Evolutionary conservation across 2,113 vertebrate genomes (phyloP).

Genomic region (Brachyhypopomus occidentalis): DNA sequence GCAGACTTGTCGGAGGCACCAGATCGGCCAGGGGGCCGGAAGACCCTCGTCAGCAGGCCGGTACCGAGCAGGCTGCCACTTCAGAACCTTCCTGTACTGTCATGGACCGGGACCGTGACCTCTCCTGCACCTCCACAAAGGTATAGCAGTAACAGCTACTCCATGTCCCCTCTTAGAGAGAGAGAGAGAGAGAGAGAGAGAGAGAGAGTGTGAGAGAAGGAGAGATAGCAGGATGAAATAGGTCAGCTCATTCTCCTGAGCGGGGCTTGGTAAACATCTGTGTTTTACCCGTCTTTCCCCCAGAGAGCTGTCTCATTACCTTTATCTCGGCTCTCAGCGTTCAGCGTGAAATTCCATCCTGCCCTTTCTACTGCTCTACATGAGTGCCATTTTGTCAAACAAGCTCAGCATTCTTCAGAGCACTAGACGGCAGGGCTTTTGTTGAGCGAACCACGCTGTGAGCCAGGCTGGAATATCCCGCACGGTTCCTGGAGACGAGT

Average conservation of each 20-base stretch:
- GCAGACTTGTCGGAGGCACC: conserved; percentile 27
- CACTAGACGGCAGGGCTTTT: conserved; percentile 43
- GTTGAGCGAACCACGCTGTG: conserved; percentile 46
- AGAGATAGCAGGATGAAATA: conserved; percentile 52
- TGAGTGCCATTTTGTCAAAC: conserved; percentile 57
- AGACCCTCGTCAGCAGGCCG: conserved; percentile 39
- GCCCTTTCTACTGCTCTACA: conserved; percentile 55
- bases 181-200: conserved; percentile 21
- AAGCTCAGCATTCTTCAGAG: conserved; percentile 44
- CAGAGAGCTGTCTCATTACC: conserved; percentile 57
- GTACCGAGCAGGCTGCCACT: conserved; percentile 37
- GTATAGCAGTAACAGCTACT: not conserved
- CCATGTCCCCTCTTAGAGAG: conserved; percentile 36
- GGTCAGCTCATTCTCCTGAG: conserved; percentile 38
- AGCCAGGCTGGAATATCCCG: conserved; percentile 44
- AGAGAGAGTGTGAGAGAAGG: not conserved
- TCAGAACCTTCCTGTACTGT: conserved; percentile 20
- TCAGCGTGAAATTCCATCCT: conserved; percentile 55
- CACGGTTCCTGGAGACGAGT: conserved; percentile 25
- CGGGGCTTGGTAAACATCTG: conserved; percentile 56
- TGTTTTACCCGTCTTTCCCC: conserved; percentile 60
- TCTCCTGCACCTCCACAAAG: no score
- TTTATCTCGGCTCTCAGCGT: conserved; percentile 55
- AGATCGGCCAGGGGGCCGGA: conserved; percentile 34
- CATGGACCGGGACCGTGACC: conserved; percentile 17